phyloP scores from a whole-genome alignment of 2,888 invertebrate genomes.

The Oligia fasciuncula region DNA sequence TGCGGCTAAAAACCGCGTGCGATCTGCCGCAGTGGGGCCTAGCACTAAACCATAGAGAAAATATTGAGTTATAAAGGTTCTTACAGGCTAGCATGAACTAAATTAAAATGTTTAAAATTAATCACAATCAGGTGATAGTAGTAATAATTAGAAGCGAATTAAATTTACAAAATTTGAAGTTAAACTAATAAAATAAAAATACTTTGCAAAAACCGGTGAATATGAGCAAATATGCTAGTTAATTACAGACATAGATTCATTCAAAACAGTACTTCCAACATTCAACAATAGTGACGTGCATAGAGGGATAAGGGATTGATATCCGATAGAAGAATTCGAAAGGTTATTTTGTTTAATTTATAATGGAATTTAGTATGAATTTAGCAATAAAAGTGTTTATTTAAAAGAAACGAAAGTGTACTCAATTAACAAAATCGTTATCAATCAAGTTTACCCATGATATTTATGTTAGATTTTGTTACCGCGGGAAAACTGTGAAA shows the following conservation, averaged over 20 bases:
- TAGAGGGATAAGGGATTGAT: conserved; percentile 58
- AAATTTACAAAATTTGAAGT: neutral
- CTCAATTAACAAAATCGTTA: conserved; percentile 48
- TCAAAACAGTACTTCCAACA: conserved; percentile 57
- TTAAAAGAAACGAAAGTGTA: conserved; percentile 61
- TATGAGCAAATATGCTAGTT: conserved; percentile 6
- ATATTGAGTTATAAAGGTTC: conserved; percentile 28
- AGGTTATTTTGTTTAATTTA: conserved; percentile 66
- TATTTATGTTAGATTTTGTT: conserved; percentile 70
- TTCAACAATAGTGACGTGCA: conserved; percentile 60
- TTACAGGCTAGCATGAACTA: conserved; percentile 14
- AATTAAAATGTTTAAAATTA: neutral
- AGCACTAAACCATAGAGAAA: conserved; percentile 34
- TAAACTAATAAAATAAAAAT: neutral
- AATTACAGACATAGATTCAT: conserved; percentile 19
- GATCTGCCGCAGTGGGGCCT: neutral
- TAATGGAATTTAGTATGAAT: conserved; percentile 56
- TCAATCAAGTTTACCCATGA: conserved; percentile 52
- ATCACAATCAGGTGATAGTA: neutral
- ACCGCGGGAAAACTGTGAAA: conserved; percentile 89
- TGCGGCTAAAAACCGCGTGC: neutral
- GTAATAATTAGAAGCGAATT: neutral
- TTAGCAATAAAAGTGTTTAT: conserved; percentile 58
- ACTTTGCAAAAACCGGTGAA: neutral
- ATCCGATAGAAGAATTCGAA: conserved; percentile 61